phyloP scores from a whole-genome alignment of 1,140 invertebrate species.

The Hydropsyche tenuis region DNA sequence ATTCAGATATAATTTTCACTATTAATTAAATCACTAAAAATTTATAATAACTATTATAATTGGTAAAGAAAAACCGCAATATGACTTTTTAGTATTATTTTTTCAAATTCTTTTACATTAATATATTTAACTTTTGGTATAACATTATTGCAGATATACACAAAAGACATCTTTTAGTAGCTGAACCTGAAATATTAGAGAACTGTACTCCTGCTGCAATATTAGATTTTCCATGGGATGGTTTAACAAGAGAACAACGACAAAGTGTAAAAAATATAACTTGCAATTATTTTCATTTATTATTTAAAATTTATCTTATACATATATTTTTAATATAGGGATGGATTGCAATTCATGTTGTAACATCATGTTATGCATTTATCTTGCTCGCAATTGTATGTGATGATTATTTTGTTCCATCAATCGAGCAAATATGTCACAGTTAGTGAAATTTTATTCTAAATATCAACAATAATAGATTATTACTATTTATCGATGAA shows the following conservation, averaged over 20 bases:
- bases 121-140: neutral
- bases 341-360: conserved; percentile 73
- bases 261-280: conserved; percentile 57
- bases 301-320: neutral
- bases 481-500: too few species aligned
- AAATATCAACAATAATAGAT: neutral
- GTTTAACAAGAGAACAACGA: conserved; percentile 72
- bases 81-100: too few species aligned
- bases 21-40: too few species aligned
- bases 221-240: conserved; percentile 78
- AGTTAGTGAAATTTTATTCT: conserved; percentile 63
- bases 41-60: too few species aligned
- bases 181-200: neutral
- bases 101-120: neutral
- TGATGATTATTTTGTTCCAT: conserved; percentile 87
- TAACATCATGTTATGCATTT: conserved; percentile 80
- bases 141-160: conserved; percentile 31
- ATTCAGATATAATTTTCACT: too few species aligned
- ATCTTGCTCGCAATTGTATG: conserved; percentile 81
- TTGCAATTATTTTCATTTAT: conserved; percentile 6
- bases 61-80: too few species aligned
- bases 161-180: conserved; percentile 25
- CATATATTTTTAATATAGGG: conserved; percentile 59
- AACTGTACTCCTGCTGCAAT: conserved; percentile 82
- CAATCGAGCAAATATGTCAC: conserved; percentile 82